These are phyloP conservation scores for Drosophila antonietae DNA, from an alignment of 2,888 invertebrate genomes.

Conservation along the genomic window DNA sequence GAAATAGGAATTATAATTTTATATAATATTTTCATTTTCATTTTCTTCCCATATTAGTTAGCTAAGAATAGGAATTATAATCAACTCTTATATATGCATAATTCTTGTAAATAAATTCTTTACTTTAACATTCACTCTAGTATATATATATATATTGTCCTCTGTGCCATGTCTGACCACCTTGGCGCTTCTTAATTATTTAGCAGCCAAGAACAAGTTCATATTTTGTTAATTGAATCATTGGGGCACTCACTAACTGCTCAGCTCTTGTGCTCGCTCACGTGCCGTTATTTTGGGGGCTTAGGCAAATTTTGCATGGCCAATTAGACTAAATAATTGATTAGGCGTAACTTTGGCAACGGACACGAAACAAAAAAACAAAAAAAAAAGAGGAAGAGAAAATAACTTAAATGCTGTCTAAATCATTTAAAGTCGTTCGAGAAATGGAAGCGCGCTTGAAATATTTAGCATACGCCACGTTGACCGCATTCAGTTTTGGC, in stretches of 20 bases:
- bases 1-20: no score
- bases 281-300: constrained; percentile 1
- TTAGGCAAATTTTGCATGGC: constrained; percentile 34
- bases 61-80: no score
- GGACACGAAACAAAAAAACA: constrained; percentile 18
- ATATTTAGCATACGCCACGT: constrained; percentile 63
- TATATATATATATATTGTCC: neutral
- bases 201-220: constrained; percentile 15
- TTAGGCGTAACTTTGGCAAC: constrained; percentile 43
- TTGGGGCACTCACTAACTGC: neutral
- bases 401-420: constrained; percentile 11
- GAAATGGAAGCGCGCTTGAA: constrained; percentile 41
- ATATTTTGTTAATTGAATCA: constrained; percentile 39
- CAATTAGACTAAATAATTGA: constrained; percentile 54
- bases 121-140: neutral
- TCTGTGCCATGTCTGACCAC: neutral
- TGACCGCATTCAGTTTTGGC: constrained; percentile 42
- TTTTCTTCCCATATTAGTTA: no score
- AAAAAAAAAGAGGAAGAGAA: neutral
- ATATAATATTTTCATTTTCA: no score
- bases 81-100: no score
- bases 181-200: constrained; percentile 21
- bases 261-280: neutral
- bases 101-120: neutral
- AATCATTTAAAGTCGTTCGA: constrained; percentile 38